These are phyloP conservation scores for Ladona fulva DNA, from an alignment of 1,140 invertebrate genomes.

Conservation along the genomic window DNA sequence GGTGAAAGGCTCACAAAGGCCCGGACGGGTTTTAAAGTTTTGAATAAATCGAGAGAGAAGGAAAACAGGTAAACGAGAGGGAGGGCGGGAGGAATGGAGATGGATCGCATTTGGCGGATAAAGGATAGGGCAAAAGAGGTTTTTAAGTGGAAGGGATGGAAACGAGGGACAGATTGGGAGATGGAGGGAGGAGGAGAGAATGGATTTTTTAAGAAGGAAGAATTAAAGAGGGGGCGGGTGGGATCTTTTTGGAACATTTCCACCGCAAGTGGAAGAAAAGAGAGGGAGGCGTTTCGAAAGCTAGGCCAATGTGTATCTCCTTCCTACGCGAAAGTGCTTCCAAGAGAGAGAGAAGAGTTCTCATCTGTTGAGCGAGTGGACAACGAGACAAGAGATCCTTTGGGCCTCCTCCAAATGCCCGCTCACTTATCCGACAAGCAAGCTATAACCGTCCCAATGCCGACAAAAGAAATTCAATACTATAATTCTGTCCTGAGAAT, in stretches of 20 bases:
- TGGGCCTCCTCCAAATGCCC: neutral
- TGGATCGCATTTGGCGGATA: too few relatives aligned
- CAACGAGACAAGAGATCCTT: neutral
- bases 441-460: neutral
- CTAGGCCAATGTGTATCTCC: constrained; percentile 2
- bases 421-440: neutral
- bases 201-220: neutral
- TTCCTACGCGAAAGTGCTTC: neutral
- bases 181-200: neutral
- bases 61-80: too few relatives aligned
- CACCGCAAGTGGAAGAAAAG: neutral
- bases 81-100: too few relatives aligned
- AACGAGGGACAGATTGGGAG: neutral
- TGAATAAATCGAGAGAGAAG: too few relatives aligned
- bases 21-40: too few relatives aligned
- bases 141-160: too few relatives aligned
- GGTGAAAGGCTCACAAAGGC: too few relatives aligned
- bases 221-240: too few relatives aligned
- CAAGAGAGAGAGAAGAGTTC: neutral
- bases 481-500: too few relatives aligned
- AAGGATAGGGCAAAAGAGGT: too few relatives aligned
- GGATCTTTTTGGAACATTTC: neutral
- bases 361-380: neutral
- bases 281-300: neutral
- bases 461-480: neutral